Evolutionary conservation across 2,113 vertebrate species (phyloP), one percentile per base, ranked within the genome.

Genomic region (Pantherophis guttatus): DNA sequence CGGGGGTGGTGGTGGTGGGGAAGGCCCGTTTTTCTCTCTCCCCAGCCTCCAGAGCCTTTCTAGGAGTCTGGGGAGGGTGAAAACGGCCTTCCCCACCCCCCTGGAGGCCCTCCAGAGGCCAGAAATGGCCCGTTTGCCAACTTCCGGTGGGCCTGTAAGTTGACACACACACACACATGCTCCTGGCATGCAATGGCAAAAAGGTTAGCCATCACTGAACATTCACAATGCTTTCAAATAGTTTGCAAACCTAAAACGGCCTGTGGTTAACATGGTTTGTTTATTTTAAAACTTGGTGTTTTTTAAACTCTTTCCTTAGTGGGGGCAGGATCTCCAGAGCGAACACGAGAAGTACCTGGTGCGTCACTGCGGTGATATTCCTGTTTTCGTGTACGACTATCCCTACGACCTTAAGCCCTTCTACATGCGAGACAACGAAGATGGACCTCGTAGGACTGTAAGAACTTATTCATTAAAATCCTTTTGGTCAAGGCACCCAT

Each of bases 321-420:
- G 99, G 99, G 99, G 99, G 57, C 97, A 97, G 94, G 98, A 99
- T 97, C 98, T 99, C 93, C 98, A 99, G 91, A 99, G 98, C 0
- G 99, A 99, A 90, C 99, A 99, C 26, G 99, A 99, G 95, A 99
- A 99, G 95, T 98, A 98, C 97, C 96, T 99, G 95, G 98, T 99
- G 94, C 97, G 98, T 97, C 98, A 99, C 95, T 99, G 99, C 52
- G 99, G 99, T 23, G 96, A 98, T 55, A 23, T 98, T 93, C 99
- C 99, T 0, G 97, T 99, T 86, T 99, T 99, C 95, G 98, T 99
- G 93, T 97, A 98, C 85, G 98, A 99, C 97, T 99, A 99, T 94
- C 99, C 99, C 0, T 98, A 98, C 0, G 96, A 98, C 86, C 98
- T 99, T 48, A 99, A 99, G 96, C 99, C 99, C 12, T 99, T 99